phyloP scores from a whole-genome alignment of 2,113 vertebrate genomes.

The Syngnathus floridae region DNA sequence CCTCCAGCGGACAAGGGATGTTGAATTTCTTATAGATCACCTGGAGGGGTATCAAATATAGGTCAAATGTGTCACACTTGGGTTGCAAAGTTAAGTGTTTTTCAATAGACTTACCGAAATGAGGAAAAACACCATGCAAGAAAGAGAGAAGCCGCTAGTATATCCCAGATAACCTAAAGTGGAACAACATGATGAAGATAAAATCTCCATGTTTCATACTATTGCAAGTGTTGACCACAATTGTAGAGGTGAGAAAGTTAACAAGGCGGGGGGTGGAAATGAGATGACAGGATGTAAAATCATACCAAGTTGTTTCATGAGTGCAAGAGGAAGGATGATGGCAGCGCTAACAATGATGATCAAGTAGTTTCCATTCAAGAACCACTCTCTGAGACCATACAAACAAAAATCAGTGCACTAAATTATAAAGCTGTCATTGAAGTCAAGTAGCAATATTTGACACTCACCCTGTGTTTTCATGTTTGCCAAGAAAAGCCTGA shows the following conservation, averaged over 20 bases:
- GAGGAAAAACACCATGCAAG: slow-evolving; percentile 85
- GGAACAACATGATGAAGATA: slow-evolving; percentile 3
- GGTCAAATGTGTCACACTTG: background rate
- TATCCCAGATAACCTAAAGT: slow-evolving; percentile 80
- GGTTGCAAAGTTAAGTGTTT: background rate
- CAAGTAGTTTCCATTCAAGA: slow-evolving; percentile 76
- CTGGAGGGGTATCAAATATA: slow-evolving; percentile 43
- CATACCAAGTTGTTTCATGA: slow-evolving; percentile 85
- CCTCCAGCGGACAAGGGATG: slow-evolving; percentile 63
- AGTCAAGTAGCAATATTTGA: background rate
- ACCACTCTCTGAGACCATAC: slow-evolving; percentile 73
- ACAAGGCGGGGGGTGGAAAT: slow-evolving; percentile 8
- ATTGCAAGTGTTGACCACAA: background rate
- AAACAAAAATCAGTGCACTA: slow-evolving; percentile 23
- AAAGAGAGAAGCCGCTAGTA: slow-evolving; percentile 83
- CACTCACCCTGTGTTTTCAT: slow-evolving; percentile 62
- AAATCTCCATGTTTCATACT: too few species aligned
- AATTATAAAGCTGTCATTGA: background rate
- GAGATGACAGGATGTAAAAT: slow-evolving; percentile 34
- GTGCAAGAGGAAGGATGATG: slow-evolving; percentile 79
- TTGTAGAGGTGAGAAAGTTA: background rate
- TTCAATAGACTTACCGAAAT: slow-evolving; percentile 72
- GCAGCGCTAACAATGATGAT: slow-evolving; percentile 75
- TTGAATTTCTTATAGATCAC: slow-evolving; percentile 84
- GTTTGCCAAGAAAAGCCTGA: slow-evolving; percentile 69